These are phyloP conservation scores for Diarsia rubi DNA, from an alignment of 2,888 invertebrate genomes.

Conservation along the genomic window DNA sequence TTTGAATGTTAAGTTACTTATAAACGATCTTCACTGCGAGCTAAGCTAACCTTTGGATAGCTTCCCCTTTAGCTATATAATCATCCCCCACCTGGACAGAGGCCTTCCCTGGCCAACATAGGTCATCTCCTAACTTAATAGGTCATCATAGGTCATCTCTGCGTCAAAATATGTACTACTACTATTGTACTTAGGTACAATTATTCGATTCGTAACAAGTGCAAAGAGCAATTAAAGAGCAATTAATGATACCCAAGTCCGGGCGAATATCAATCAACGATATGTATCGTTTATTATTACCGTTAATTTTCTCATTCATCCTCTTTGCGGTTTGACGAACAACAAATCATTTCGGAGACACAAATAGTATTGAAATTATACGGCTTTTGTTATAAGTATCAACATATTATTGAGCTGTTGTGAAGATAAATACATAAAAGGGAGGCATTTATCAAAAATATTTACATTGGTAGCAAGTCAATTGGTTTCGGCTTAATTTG, in stretches of 20 bases:
- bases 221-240: neutral
- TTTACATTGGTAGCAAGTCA: conserved; percentile 88
- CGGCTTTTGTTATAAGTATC: conserved; percentile 53
- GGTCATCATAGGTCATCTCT: too few relatives aligned
- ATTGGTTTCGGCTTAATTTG: conserved; percentile 88
- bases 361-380: conserved; percentile 35
- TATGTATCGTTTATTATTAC: neutral
- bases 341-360: neutral
- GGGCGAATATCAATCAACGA: neutral
- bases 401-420: conserved; percentile 62
- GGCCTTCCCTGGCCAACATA: neutral
- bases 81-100: neutral
- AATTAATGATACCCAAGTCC: neutral
- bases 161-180: neutral
- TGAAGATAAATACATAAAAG: conserved; percentile 75
- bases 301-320: neutral
- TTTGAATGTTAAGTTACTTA: too few relatives aligned
- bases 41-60: neutral
- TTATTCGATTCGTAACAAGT: neutral
- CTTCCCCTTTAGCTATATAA: neutral
- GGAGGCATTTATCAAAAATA: conserved; percentile 87
- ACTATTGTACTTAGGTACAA: neutral
- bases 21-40: neutral
- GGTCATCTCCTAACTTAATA: neutral
- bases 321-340: neutral